phyloP scores from a whole-genome alignment of 2,888 invertebrate genomes.

The Cotesia congregata region DNA sequence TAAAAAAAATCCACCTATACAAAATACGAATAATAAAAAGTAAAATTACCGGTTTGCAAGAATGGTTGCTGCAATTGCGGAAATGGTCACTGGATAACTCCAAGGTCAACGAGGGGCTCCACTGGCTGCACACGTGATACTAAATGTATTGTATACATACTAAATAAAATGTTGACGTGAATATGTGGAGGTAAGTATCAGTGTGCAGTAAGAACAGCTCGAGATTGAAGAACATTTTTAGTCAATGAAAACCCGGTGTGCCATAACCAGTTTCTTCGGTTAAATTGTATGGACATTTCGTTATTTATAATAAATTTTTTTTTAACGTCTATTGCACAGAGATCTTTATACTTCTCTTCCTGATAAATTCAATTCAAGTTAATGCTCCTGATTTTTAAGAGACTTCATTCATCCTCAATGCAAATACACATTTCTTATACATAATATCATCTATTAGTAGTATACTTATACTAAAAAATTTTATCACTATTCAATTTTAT shows the following conservation, averaged over 20 bases:
- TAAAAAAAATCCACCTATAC: too few relatives aligned
- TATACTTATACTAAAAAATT: too few relatives aligned
- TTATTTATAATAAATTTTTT: background rate
- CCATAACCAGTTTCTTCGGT: conserved; percentile 35
- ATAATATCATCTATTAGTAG: too few relatives aligned
- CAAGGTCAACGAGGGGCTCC: conserved; percentile 36
- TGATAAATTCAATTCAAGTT: conserved; percentile 3
- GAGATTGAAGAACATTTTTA: background rate
- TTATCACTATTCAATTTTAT: too few relatives aligned
- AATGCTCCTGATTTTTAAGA: background rate
- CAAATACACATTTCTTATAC: background rate
- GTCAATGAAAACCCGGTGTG: conserved; percentile 40
- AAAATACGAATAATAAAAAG: background rate
- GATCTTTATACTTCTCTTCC: conserved; percentile 39
- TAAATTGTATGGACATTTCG: background rate
- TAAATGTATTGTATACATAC: conserved; percentile 21
- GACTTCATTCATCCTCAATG: background rate
- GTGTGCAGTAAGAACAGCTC: too few relatives aligned
- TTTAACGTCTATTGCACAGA: background rate
- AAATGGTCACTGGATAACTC: conserved; percentile 37
- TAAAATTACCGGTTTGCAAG: background rate
- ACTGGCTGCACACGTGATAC: conserved; percentile 37
- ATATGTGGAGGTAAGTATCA: conserved; percentile 20
- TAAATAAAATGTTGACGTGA: background rate
- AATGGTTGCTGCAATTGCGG: conserved; percentile 38